Evolutionary conservation across 1,140 invertebrate species (phyloP), one percentile per base, ranked within the genome.

Genomic region (Halotydeus destructor): DNA sequence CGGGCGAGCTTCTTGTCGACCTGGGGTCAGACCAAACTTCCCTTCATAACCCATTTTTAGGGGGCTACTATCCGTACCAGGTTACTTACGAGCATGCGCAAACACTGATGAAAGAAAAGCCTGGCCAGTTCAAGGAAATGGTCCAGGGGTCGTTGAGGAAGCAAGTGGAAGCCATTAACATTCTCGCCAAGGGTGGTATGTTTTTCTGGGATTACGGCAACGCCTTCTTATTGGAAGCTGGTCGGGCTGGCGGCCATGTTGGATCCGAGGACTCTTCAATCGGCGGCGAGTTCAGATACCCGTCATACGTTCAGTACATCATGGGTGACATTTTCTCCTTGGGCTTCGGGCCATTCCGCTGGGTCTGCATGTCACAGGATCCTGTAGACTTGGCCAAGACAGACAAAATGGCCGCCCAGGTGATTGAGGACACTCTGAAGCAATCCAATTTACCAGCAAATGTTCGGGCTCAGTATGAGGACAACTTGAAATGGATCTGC

Each of bases 291-390:
- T 76, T 75, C 52, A 57, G 64, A 22, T 76, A 73, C 55, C 73
- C 73, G n/a, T 72, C 69, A 25, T 75, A 76, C 52, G 70, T 76
- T 19, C 71, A 76, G 54, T 67, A 75, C 49, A 74, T 75, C 39
- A 76, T 76, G 72, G 74, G 73, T 5, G 71, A 76, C 49, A 72
- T 75, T 38, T 75, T 75, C 54, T 74, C 72, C 2, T 53, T 75
- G 27, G 73, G 74, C 12, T 76, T 76, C 55, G 73, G 74, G n/a
- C 74, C 73, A 3, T 75, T 76, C 54, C 69, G 74, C 25, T 75
- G 73, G 73, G 66, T 75, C 8, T 75, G 73, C 53, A 69, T 69
- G 5, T 75, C 72, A 3, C 63, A 66, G 25, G 47, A 62, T 5
- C 49, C 56, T 2, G 42, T 51, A 25, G 74, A 76, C 54, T 55